These are phyloP conservation scores for Morphnarchus princeps DNA, from an alignment of 2,113 vertebrate genomes.

Conservation along the genomic window DNA sequence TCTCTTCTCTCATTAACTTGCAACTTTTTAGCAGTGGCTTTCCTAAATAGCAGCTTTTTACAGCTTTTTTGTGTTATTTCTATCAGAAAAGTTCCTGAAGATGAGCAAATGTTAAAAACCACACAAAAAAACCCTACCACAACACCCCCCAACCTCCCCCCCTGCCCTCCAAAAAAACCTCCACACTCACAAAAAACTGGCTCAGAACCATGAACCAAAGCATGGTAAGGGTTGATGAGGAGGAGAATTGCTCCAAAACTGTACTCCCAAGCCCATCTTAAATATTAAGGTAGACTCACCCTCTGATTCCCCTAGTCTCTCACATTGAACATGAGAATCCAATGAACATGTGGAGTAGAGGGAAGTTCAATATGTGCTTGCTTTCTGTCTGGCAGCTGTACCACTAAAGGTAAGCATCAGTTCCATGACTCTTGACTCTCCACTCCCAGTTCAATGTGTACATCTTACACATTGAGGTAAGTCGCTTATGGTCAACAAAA, in stretches of 20 bases:
- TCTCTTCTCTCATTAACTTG: background rate
- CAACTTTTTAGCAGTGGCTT: background rate
- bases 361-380: background rate
- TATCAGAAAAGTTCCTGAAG: background rate
- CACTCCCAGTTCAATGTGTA: background rate
- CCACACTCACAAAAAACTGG: background rate
- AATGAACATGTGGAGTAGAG: background rate
- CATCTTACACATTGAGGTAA: background rate
- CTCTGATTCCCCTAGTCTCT: background rate
- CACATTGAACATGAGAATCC: background rate
- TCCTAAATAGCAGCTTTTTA: background rate
- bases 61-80: background rate
- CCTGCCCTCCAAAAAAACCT: rapidly evolving
- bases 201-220: background rate
- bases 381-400: background rate
- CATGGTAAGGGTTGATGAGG: background rate
- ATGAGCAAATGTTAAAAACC: background rate
- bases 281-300: background rate
- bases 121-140: too few species aligned
- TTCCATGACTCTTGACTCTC: background rate
- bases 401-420: background rate
- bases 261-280: background rate
- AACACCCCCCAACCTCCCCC: too few species aligned
- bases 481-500: background rate
- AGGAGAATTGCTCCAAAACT: background rate